A percentile compares a stretch with the other conserved stretches of the same genome.
These are phyloP conservation scores for Acanthosoma haemorrhoidale DNA, from an alignment of 2,888 invertebrate genomes.

Conservation along the genomic window DNA sequence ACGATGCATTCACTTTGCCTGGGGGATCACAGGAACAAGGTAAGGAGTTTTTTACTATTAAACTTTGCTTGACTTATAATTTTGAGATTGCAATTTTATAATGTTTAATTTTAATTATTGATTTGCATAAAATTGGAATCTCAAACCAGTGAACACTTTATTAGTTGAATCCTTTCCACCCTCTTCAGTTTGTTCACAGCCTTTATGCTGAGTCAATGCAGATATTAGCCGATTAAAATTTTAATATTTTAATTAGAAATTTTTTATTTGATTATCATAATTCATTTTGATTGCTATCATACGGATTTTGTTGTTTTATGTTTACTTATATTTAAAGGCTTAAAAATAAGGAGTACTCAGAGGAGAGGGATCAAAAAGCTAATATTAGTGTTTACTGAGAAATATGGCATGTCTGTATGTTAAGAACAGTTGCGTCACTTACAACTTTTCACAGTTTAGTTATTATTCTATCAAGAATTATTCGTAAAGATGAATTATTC, in stretches of 20 bases:
- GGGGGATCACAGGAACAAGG: constrained; percentile 36
- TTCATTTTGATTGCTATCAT: too few relatives aligned
- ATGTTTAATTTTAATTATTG: not conserved
- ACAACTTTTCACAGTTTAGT: not conserved
- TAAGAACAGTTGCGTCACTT: not conserved
- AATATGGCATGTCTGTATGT: not conserved
- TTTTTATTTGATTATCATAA: too few relatives aligned
- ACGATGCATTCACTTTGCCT: constrained; percentile 32
- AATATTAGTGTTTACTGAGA: constrained; percentile 7
- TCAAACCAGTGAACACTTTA: constrained; percentile 15
- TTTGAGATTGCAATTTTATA: constrained; percentile 8
- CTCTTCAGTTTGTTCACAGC: too few relatives aligned
- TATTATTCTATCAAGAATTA: not conserved
- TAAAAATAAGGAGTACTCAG: not conserved
- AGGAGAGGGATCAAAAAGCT: not conserved
- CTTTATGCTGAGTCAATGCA: too few relatives aligned
- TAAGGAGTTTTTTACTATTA: constrained; percentile 11
- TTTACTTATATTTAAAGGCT: too few relatives aligned
- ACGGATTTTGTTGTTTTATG: too few relatives aligned
- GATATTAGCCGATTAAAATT: too few relatives aligned
- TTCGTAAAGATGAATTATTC: too few relatives aligned
- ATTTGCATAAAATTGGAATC: constrained; percentile 3
- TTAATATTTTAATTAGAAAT: too few relatives aligned
- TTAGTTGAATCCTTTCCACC: not conserved
- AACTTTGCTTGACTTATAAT: not conserved